Conservation (phyloP, 2,797 vertebrate species). For the Oreonectes daqikongensis region DNA sequence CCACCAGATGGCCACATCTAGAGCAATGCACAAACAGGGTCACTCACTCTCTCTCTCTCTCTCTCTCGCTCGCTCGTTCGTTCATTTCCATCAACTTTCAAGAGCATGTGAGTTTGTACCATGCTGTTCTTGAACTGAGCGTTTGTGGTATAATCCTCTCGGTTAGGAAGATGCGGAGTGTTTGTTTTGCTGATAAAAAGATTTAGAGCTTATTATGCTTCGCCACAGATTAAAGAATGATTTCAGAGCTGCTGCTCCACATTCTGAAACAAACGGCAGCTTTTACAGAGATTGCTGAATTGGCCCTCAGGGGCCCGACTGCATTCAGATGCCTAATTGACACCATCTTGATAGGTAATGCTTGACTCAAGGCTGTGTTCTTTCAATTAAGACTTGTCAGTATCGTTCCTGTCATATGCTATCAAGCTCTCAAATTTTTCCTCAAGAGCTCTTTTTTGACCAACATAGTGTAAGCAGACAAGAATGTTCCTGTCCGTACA, state of each 20-base stretch:
- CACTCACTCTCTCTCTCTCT: background rate
- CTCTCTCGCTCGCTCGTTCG: background rate
- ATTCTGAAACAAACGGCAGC: constrained; percentile 44
- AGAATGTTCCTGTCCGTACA: background rate
- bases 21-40: constrained; percentile 23
- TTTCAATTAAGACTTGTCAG: constrained; percentile 69
- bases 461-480: constrained; percentile 1
- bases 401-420: constrained; percentile 33
- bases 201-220: constrained; percentile 39
- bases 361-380: constrained; percentile 72
- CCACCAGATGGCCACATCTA: constrained; percentile 52
- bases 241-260: constrained; percentile 24
- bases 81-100: constrained; percentile 11
- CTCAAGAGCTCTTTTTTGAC: constrained; percentile 4
- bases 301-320: constrained; percentile 55
- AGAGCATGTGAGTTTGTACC: constrained; percentile 12
- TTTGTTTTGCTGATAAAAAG: constrained; percentile 36
- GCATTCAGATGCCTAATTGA: constrained; percentile 75
- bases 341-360: constrained; percentile 74
- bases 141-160: constrained; percentile 10
- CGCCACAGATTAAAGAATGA: constrained; percentile 31
- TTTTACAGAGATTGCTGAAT: constrained; percentile 44
- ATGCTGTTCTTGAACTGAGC: background rate
- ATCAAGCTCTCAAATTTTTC: background rate
- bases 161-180: constrained; percentile 4